Percentiles rank a stretch among this genome's conserved stretches.
Evolutionary conservation across 2,888 invertebrate genomes (phyloP).

Genomic region (Cataglyphis altisquamis): DNA sequence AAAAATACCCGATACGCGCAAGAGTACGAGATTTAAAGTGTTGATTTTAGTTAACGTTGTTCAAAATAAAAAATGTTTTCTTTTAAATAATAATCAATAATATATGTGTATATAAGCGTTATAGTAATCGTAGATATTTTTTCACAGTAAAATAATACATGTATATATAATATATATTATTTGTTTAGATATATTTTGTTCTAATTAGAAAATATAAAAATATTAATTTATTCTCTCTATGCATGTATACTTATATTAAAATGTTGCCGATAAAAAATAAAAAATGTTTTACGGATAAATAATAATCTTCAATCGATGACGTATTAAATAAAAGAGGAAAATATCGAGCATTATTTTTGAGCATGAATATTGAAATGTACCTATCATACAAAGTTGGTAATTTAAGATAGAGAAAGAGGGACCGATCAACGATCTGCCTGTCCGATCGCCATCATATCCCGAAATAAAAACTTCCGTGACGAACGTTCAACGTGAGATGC

Average conservation of each 20-base stretch:
- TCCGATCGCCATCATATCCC: conserved; percentile 46
- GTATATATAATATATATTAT: not conserved
- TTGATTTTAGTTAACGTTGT: not conserved
- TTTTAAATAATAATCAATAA: not conserved
- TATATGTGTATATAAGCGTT: too few species aligned
- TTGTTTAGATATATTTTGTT: not conserved
- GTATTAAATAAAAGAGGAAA: not conserved
- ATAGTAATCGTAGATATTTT: not conserved
- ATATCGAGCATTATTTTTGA: conserved; percentile 1
- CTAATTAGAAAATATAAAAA: not conserved
- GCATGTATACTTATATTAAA: not conserved
- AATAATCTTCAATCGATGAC: not conserved
- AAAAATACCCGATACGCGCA: not conserved
- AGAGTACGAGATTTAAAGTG: not conserved
- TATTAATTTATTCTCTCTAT: not conserved
- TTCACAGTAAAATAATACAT: not conserved
- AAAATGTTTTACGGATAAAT: not conserved
- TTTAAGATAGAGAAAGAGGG: not conserved
- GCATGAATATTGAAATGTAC: conserved; percentile 12
- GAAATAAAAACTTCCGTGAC: conserved; percentile 54
- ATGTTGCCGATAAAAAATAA: not conserved
- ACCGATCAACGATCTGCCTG: conserved; percentile 29
- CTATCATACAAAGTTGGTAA: conserved; percentile 16
- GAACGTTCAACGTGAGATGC: conserved; percentile 47
- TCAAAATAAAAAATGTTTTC: not conserved